Evolutionary conservation across 2,888 invertebrate species (phyloP).

Genomic region (Scelioninae gen. 2): DNA sequence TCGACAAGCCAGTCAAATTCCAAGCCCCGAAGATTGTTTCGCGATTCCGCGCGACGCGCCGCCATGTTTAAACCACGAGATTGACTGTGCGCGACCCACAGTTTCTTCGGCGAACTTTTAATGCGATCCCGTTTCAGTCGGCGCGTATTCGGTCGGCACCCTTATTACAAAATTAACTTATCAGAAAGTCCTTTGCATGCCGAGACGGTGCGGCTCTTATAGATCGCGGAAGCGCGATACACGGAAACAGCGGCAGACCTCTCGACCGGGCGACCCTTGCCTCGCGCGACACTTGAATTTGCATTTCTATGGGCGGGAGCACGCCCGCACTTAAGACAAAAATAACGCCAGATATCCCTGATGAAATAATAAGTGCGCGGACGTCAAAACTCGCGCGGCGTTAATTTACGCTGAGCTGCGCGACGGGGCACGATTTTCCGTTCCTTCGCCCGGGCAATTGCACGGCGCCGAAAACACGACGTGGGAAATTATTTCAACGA

Average conservation of each 20-base stretch:
- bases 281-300: conserved; percentile 51
- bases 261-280: conserved; percentile 40
- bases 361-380: conserved; percentile 38
- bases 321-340: conserved; percentile 43
- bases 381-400: background rate
- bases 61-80: background rate
- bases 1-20: no score
- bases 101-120: conserved; percentile 15
- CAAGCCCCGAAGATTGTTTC: no score
- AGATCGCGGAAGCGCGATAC: conserved; percentile 47
- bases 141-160: conserved; percentile 17
- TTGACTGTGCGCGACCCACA: background rate
- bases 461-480: no score
- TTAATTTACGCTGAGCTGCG: no score
- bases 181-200: conserved; percentile 48
- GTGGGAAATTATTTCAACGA: no score
- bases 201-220: conserved; percentile 35
- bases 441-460: no score
- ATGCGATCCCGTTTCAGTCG: conserved; percentile 10
- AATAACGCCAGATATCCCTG: conserved; percentile 40
- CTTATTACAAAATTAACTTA: conserved; percentile 54
- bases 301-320: conserved; percentile 50
- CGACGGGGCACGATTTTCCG: background rate
- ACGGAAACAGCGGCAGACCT: conserved; percentile 46
- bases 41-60: no score